phyloP scores from a whole-genome alignment of 53 echinoderm and acorn worm species.

The Crossaster papposus region DNA sequence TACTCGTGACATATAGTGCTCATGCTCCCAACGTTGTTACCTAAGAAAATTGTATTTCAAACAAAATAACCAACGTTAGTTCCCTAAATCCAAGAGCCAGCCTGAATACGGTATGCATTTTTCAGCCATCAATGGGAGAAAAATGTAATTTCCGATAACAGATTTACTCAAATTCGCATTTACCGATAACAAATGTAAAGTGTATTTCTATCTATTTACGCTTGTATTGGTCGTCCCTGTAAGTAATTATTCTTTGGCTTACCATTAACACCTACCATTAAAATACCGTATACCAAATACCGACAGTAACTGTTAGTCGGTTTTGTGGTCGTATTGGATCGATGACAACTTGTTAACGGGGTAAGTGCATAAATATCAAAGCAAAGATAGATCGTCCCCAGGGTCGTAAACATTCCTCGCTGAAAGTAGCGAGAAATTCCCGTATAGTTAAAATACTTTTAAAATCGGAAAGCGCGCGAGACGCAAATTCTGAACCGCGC shows the following conservation, averaged over 20 bases:
- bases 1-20: no score
- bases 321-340: neutral
- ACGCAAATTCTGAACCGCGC: slow-evolving; percentile 21
- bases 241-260: neutral
- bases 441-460: slow-evolving; percentile 31
- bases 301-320: neutral
- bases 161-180: no score
- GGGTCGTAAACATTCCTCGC: slow-evolving; percentile 5
- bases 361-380: neutral
- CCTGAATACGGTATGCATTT: no score
- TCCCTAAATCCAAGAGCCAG: no score
- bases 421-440: slow-evolving; percentile 1
- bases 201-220: neutral
- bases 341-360: slow-evolving; percentile 38
- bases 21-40: neutral
- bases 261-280: neutral
- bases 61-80: no score
- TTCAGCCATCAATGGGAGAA: no score
- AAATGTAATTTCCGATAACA: no score
- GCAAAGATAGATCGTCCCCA: neutral
- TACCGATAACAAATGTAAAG: neutral
- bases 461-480: slow-evolving; percentile 1
- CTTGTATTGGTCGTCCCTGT: neutral
- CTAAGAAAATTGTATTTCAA: no score
- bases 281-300: neutral